Conservation (phyloP, 2,797 vertebrate genomes). For the Merluccius polli region DNA sequence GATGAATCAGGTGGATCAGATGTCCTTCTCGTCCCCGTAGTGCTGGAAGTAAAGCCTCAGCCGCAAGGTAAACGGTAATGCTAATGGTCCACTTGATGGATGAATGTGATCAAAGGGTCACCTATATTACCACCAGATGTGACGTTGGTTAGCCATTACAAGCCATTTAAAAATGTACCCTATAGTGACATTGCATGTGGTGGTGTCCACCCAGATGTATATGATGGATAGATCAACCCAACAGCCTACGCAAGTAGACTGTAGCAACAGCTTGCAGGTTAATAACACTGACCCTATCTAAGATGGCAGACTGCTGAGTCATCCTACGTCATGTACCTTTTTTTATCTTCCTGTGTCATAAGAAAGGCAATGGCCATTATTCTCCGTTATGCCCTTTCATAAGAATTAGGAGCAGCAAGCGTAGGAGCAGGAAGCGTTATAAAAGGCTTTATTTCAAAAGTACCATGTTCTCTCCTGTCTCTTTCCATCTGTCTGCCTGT, state of each 20-base stretch:
- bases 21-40: slow-evolving; percentile 63
- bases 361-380: neutral
- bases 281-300: neutral
- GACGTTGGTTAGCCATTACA: neutral
- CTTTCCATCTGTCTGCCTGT: neutral
- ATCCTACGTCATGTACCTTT: neutral
- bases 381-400: neutral
- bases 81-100: neutral
- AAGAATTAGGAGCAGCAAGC: neutral
- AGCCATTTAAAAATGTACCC: too few species aligned
- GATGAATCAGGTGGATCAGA: slow-evolving; percentile 69
- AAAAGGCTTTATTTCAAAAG: too few species aligned
- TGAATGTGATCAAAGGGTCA: neutral
- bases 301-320: neutral
- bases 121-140: neutral
- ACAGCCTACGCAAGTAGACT: neutral
- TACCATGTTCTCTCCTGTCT: neutral
- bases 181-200: neutral
- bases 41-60: slow-evolving; percentile 17
- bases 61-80: neutral
- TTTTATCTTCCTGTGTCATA: neutral
- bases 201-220: neutral
- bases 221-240: neutral
- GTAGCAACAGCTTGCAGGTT: neutral
- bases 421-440: neutral